Percentiles rank a stretch among this genome's conserved stretches.
Conservation (phyloP, 2,888 invertebrate species). For the Volucella inanis region DNA sequence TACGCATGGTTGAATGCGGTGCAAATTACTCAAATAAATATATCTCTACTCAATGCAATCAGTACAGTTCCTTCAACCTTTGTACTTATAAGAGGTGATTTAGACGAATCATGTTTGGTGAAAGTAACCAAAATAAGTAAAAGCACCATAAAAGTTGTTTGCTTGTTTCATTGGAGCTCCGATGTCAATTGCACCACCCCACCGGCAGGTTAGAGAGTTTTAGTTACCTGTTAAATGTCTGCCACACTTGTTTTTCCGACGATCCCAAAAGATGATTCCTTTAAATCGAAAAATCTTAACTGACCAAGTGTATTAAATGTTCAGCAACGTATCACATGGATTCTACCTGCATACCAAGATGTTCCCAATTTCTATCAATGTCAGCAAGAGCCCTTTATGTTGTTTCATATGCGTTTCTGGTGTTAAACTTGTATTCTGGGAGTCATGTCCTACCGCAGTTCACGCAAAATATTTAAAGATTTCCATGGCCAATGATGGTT, state of each 20-base stretch:
- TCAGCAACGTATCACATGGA: conserved; percentile 95
- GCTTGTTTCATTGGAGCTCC: conserved; percentile 88
- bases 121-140: conserved; percentile 4
- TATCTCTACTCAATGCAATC: conserved; percentile 4
- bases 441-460: conserved; percentile 95
- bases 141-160: conserved; percentile 45
- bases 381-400: conserved; percentile 85
- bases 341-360: conserved; percentile 94
- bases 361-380: conserved; percentile 89
- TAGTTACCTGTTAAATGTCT: conserved; percentile 91
- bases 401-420: conserved; percentile 95
- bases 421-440: conserved; percentile 95
- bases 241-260: conserved; percentile 93
- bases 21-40: conserved; percentile 21
- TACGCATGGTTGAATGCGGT: conserved; percentile 89
- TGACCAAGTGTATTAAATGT: conserved; percentile 92
- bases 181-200: no score
- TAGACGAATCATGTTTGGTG: conserved; percentile 66
- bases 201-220: conserved; percentile 84
- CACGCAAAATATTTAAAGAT: conserved; percentile 93
- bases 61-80: conserved; percentile 76
- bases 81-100: conserved; percentile 78
- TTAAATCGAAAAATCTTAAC: conserved; percentile 86
- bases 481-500: conserved; percentile 88
- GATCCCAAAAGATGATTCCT: conserved; percentile 88